Evolutionary conservation across 2,797 vertebrate species (phyloP).

Genomic region (Chanos chanos): DNA sequence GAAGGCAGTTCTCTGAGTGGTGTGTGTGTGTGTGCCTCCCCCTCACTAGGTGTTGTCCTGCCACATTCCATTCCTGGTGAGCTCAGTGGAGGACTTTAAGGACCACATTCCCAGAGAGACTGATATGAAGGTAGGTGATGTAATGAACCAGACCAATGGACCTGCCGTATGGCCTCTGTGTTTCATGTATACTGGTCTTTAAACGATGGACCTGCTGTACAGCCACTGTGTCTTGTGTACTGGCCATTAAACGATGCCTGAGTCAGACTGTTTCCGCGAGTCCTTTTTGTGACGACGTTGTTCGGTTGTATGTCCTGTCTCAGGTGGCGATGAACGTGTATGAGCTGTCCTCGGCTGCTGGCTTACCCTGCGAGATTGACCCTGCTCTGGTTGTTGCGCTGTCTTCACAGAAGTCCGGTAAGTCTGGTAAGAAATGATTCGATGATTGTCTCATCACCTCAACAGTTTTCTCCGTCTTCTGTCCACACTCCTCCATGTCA

Average conservation of each 20-base stretch:
- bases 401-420: conserved; percentile 96
- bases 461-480: too few species aligned
- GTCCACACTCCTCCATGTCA: background rate
- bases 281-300: too few species aligned
- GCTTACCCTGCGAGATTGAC: conserved; percentile 95
- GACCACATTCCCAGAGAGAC: conserved; percentile 99
- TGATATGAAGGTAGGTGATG: conserved; percentile 90
- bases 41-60: conserved; percentile 87
- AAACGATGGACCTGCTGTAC: too few species aligned
- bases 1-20: background rate
- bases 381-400: conserved; percentile 94
- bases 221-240: too few species aligned
- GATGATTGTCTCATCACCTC: background rate
- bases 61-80: conserved; percentile 98
- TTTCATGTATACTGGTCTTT: too few species aligned
- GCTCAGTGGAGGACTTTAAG: conserved; percentile 98
- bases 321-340: conserved; percentile 99
- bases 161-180: background rate
- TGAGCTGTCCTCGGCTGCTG: conserved; percentile 94
- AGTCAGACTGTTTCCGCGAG: too few species aligned
- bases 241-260: too few species aligned
- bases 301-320: background rate
- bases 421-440: conserved; percentile 75
- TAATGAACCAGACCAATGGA: background rate
- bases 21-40: background rate